Conservation (phyloP, 2,797 vertebrate genomes). For the Xenentodon cancila region DNA sequence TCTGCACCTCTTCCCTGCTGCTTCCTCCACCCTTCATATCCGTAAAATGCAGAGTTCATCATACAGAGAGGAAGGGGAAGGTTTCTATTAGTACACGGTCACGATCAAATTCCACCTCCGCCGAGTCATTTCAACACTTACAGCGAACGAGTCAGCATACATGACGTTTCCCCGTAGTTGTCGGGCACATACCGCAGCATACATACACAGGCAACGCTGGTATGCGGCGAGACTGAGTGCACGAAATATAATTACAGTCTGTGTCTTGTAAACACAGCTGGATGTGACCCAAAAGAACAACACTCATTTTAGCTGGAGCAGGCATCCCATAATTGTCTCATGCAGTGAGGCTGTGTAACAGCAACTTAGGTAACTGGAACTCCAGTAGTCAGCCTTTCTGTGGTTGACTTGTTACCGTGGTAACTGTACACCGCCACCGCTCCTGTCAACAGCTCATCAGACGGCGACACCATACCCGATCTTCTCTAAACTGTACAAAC, state of each 20-base stretch:
- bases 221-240: conserved; percentile 4
- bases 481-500: not conserved
- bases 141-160: not conserved
- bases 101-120: not conserved
- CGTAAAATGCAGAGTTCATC: conserved; percentile 8
- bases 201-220: conserved; percentile 2
- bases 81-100: conserved; percentile 7
- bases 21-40: conserved; percentile 17
- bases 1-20: conserved; percentile 47
- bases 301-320: conserved; percentile 31
- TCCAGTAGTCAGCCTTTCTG: conserved; percentile 33
- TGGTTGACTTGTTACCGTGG: conserved; percentile 41
- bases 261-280: conserved; percentile 44
- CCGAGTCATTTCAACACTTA: conserved; percentile 12
- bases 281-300: conserved; percentile 54
- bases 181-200: not conserved
- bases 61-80: conserved; percentile 13
- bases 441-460: conserved; percentile 49
- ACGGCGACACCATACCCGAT: not conserved
- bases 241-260: conserved; percentile 42
- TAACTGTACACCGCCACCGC: conserved; percentile 22
- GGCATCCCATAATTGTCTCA: conserved; percentile 56
- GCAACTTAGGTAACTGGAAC: conserved; percentile 31
- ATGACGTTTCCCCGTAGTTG: not conserved
- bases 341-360: conserved; percentile 50